A percentile compares a stretch with the other conserved stretches of the same genome.
phyloP scores from a whole-genome alignment of 2,888 invertebrate species.

The Cephus pulcher region DNA sequence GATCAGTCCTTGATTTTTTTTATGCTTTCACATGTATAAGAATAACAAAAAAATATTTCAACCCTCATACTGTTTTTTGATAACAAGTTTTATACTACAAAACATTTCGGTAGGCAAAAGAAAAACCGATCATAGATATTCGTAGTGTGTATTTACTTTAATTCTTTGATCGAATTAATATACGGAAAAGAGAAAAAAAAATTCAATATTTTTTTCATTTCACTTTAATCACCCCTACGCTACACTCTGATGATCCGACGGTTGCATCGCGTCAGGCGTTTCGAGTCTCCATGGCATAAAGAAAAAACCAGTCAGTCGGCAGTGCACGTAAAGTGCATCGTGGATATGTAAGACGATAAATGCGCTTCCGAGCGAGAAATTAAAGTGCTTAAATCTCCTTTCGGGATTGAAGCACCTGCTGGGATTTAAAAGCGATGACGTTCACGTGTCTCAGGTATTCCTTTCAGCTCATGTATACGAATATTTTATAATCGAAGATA shows the following conservation, averaged over 20 bases:
- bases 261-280: not conserved
- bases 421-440: not conserved
- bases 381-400: not conserved
- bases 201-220: not conserved
- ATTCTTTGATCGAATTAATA: no score
- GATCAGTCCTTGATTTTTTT: not conserved
- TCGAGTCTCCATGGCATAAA: not conserved
- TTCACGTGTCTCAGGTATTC: slow-evolving; percentile 3
- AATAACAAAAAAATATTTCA: not conserved
- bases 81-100: no score
- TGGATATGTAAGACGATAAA: not conserved
- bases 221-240: not conserved
- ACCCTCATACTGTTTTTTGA: not conserved
- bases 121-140: no score
- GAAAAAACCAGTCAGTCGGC: not conserved
- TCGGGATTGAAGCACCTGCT: slow-evolving; percentile 7
- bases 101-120: no score
- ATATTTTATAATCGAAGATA: slow-evolving; percentile 25
- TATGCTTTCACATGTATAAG: not conserved
- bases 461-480: not conserved
- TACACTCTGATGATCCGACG: not conserved
- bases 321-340: not conserved
- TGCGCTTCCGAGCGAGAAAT: slow-evolving; percentile 4
- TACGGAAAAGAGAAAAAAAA: no score
- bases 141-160: no score